Percentiles rank a stretch among this genome's conserved stretches.
phyloP scores from a whole-genome alignment of 2,113 vertebrate genomes.

The Bungarus multicinctus region DNA sequence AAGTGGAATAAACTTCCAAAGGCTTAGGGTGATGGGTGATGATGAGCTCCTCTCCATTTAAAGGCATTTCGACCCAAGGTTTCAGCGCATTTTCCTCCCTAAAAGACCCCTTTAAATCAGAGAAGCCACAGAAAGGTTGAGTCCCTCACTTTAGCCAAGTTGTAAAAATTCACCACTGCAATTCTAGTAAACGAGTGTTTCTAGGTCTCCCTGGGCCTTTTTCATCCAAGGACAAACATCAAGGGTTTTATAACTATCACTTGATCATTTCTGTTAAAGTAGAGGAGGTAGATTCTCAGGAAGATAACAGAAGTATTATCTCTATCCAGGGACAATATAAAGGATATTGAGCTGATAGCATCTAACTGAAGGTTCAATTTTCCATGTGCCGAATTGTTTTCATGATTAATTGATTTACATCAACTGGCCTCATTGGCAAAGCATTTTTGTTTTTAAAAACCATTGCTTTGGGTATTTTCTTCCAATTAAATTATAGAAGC shows the following conservation, averaged over 20 bases:
- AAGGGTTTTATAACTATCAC: conserved; percentile 79
- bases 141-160: conserved; percentile 66
- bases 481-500: neutral
- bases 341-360: conserved; percentile 78
- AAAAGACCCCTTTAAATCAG: conserved; percentile 61
- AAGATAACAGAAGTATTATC: conserved; percentile 82
- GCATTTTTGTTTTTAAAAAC: conserved; percentile 39
- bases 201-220: conserved; percentile 57
- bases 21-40: neutral
- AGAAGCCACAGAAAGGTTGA: conserved; percentile 38
- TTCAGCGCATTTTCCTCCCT: conserved; percentile 31
- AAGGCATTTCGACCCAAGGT: conserved; percentile 20
- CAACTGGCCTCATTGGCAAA: conserved; percentile 51
- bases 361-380: conserved; percentile 72
- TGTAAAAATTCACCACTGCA: conserved; percentile 60
- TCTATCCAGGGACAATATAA: conserved; percentile 71
- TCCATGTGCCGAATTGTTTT: conserved; percentile 71
- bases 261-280: conserved; percentile 81
- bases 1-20: neutral
- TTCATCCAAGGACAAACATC: conserved; percentile 74
- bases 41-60: neutral
- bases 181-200: conserved; percentile 45
- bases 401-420: conserved; percentile 74
- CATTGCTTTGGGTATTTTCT: conserved; percentile 7
- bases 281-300: conserved; percentile 73